Evolutionary conservation across 2,113 vertebrate species (phyloP).

Genomic region (Saccopteryx leptura): DNA sequence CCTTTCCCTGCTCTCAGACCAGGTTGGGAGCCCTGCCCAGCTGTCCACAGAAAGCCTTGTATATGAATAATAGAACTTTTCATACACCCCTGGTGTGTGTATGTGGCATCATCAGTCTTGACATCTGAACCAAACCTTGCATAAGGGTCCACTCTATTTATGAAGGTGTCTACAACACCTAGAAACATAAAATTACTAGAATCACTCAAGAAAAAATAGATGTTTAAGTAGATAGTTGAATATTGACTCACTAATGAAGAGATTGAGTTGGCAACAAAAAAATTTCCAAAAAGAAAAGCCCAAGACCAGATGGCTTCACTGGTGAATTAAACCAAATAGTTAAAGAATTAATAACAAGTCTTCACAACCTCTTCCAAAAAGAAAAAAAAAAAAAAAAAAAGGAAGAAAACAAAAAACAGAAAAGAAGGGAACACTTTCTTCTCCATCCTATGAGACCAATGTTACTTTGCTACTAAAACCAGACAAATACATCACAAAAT

Average conservation of each 20-base stretch:
- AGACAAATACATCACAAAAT: slow-evolving; percentile 6
- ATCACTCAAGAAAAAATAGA: neutral
- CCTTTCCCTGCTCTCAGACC: neutral
- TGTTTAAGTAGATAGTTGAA: neutral
- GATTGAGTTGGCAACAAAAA: neutral
- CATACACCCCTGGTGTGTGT: neutral
- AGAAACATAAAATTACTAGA: slow-evolving; percentile 38
- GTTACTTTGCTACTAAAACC: neutral
- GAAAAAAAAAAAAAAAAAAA: neutral
- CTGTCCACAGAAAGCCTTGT: neutral
- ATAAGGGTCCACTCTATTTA: neutral
- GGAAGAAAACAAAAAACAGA: neutral
- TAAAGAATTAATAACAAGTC: neutral
- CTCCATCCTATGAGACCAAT: neutral
- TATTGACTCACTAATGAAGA: neutral
- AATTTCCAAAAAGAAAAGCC: neutral
- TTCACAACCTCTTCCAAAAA: neutral
- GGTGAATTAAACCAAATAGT: slow-evolving; percentile 29
- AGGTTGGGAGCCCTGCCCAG: neutral
- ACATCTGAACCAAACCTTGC: neutral
- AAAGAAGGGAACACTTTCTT: neutral
- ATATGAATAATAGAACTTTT: neutral
- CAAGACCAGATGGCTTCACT: neutral
- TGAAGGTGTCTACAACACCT: neutral
- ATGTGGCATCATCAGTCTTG: neutral